Base-by-base conservation (phyloP, 2,888 invertebrate species). In the Temnothorax rugatulus region DNA sequence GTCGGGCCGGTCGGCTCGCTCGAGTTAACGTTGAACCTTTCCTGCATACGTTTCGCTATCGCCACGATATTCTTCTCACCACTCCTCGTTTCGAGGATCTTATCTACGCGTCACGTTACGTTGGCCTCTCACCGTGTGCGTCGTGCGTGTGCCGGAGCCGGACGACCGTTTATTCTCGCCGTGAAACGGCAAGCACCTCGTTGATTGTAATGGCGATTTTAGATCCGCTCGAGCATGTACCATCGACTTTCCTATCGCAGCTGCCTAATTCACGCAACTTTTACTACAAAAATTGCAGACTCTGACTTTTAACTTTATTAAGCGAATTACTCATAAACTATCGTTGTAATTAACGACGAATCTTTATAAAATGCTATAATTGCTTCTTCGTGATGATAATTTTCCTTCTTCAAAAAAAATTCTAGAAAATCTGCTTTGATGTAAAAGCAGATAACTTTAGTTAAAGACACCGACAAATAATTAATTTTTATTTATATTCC, bases 61-160 rank as follows among this genome's bases (percentile, higher is more conserved):
- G 73, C 77, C 81, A 77, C 85, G 85, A 85, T 90, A 89, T 84
- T 83, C 77, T 82, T 74, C 76, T 81, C 86, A 66, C 77, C 38
- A 50, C 57, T 41, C 44, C 57, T n/a, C 54, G 11, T 77, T 71
- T 82, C 64, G 75, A 82, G 89, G 93, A 93, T 93, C 92, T 93
- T 93, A 93, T 93, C 93, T 91, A 84, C 89, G 90, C 86, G 90
- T 89, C 90, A 89, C 86, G 88, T 87, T 90, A 88, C 87, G 89
- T 89, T 91, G 89, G 89, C 89, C 89, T 89, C 91, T 90, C 34
- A 38, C 91, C 34, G 90, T 91, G 92, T 88, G 90, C 88, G 88
- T 89, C 89, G 89, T 90, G 90, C 88, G 86, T 89, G 86, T 87
- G 88, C 91, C 88, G 87, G 88, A 85, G 88, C 87, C 91, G 86